Percentiles rank a stretch among this genome's conserved stretches.
These are phyloP conservation scores for Siniperca obscura DNA, from an alignment of 2,797 vertebrate species.

Conservation along the genomic window DNA sequence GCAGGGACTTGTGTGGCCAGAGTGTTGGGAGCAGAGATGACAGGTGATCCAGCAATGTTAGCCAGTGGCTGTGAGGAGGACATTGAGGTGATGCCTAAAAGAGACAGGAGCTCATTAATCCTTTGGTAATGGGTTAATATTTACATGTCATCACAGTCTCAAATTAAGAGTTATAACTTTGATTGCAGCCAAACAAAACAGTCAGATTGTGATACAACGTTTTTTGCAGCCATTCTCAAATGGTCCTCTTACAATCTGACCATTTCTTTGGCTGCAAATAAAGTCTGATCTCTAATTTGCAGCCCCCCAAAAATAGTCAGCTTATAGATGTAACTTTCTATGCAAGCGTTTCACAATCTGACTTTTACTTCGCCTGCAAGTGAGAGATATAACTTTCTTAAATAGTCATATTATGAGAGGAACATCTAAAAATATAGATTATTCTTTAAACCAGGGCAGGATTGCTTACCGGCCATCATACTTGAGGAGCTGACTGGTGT, in stretches of 20 bases:
- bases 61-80: constrained; percentile 89
- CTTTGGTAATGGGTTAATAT: not conserved
- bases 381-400: not conserved
- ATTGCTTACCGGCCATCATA: constrained; percentile 88
- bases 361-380: not conserved
- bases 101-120: constrained; percentile 32
- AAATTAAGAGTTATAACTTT: not conserved
- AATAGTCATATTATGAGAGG: not conserved
- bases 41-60: constrained; percentile 88
- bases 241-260: not conserved
- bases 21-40: constrained; percentile 89
- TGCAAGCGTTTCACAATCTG: not conserved
- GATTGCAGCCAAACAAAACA: not conserved
- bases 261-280: not conserved
- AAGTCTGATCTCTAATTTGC: not conserved
- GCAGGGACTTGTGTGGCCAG: constrained; percentile 89
- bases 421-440: not conserved
- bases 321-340: not conserved
- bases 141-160: not conserved
- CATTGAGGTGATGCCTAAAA: constrained; percentile 89
- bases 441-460: not conserved
- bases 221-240: not conserved
- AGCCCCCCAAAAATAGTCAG: not conserved
- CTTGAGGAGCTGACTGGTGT: constrained; percentile 91
- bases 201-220: not conserved